A percentile compares a stretch with the other conserved stretches of the same genome.
phyloP scores from a whole-genome alignment of 2,888 invertebrate genomes.

The Nezara viridula region DNA sequence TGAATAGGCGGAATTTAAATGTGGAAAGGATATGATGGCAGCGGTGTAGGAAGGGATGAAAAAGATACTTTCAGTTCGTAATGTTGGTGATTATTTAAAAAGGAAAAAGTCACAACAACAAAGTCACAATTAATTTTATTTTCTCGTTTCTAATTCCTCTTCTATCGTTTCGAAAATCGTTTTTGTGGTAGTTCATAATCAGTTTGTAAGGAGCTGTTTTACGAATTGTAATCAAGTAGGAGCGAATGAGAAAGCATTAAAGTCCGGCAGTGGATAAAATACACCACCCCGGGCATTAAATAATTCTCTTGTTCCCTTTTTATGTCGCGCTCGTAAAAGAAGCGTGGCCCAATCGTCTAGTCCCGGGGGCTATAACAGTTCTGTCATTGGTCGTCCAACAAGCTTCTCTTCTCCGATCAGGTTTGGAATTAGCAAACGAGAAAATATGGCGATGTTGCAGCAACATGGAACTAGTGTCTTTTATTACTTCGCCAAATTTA shows the following conservation, averaged over 20 bases:
- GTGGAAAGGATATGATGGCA: too few species aligned
- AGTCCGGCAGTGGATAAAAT: background rate
- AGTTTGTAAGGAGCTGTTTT: constrained; percentile 37
- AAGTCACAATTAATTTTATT: too few species aligned
- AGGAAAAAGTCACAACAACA: too few species aligned
- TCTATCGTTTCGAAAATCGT: too few species aligned
- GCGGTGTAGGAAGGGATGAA: too few species aligned
- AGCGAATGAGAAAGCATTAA: constrained; percentile 43
- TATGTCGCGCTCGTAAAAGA: constrained; percentile 16
- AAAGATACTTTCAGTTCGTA: too few species aligned
- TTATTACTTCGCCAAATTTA: background rate
- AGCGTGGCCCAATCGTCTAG: background rate
- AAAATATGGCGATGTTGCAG: background rate
- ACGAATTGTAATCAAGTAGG: constrained; percentile 46
- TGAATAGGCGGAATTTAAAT: too few species aligned
- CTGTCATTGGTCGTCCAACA: background rate
- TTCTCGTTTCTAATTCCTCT: too few species aligned
- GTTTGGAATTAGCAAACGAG: background rate
- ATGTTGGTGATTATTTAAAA: too few species aligned
- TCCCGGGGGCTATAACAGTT: background rate
- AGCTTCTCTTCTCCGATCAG: background rate
- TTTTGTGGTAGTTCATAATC: constrained; percentile 16
- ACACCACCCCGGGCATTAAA: background rate
- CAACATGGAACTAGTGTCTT: background rate
- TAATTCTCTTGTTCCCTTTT: constrained; percentile 33